phyloP scores from a whole-genome alignment of 2,113 vertebrate genomes.

The Eolophus roseicapilla region DNA sequence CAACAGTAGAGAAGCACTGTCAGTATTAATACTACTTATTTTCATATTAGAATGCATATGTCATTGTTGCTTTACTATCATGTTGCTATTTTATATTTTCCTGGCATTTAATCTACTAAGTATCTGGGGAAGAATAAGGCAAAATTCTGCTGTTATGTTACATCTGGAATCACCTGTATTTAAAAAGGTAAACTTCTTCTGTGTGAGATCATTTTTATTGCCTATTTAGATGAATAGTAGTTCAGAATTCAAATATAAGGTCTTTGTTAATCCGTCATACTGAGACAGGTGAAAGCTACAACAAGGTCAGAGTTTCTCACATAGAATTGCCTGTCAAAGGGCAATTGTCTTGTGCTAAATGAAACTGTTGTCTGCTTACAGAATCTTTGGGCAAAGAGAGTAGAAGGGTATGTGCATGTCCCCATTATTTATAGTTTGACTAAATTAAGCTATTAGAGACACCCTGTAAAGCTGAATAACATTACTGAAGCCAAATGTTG shows the following conservation, averaged over 20 bases:
- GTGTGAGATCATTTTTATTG: background rate
- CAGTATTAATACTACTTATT: background rate
- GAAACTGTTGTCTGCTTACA: constrained; percentile 5
- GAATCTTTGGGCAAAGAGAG: background rate
- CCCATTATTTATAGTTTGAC: background rate
- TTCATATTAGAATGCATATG: background rate
- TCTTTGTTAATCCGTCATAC: background rate
- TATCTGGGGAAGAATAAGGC: background rate
- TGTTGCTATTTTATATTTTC: background rate
- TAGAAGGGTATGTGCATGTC: background rate
- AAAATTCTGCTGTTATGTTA: background rate
- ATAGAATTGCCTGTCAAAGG: background rate
- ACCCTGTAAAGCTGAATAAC: background rate
- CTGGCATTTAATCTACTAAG: background rate
- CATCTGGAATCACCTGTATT: background rate
- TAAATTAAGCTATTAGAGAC: background rate
- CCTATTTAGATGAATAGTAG: background rate
- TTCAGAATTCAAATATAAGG: background rate
- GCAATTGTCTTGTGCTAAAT: background rate
- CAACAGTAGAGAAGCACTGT: background rate
- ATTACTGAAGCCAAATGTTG: background rate
- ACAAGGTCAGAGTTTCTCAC: background rate
- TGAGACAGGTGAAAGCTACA: constrained; percentile 22
- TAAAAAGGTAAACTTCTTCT: background rate
- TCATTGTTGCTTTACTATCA: background rate